A percentile compares a stretch with the other conserved stretches of the same genome.
Evolutionary conservation across 2,797 vertebrate genomes (phyloP).

Genomic region (Sebastiscus tertius): DNA sequence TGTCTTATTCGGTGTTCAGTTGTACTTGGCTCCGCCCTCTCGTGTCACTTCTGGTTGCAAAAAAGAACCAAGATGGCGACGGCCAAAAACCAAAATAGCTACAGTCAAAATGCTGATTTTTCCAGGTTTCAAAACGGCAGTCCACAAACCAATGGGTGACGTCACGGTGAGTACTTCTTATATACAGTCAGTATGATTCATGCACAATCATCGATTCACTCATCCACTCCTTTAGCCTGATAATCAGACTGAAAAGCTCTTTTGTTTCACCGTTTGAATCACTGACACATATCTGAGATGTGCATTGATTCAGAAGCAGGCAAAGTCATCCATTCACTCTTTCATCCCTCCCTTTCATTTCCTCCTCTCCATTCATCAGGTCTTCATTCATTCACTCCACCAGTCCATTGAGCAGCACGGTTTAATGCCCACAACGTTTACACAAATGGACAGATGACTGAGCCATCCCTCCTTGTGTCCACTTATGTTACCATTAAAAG

Average conservation of each 20-base stretch:
- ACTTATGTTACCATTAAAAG: constrained; percentile 41
- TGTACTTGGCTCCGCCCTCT: too few species aligned
- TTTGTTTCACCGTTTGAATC: neutral
- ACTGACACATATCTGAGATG: neutral
- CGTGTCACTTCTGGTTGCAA: neutral
- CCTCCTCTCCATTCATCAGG: neutral
- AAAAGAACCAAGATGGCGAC: neutral
- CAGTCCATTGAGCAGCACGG: neutral
- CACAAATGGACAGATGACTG: constrained; percentile 13
- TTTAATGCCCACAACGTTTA: neutral
- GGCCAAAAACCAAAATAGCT: neutral
- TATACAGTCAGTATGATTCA: neutral
- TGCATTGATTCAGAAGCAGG: neutral
- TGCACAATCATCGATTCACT: neutral
- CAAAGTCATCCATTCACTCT: neutral
- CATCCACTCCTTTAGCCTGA: neutral
- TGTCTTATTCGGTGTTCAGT: rapidly evolving
- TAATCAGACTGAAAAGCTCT: neutral
- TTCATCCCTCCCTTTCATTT: neutral
- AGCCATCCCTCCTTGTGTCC: constrained; percentile 11
- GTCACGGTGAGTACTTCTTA: neutral
- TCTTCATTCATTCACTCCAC: neutral
- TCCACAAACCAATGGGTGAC: neutral
- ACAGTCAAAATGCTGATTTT: neutral
- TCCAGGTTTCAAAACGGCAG: neutral